Evolutionary conservation across 2,888 invertebrate genomes (phyloP), one percentile per base, ranked within the genome.

Genomic region (Vandiemenella viatica): DNA sequence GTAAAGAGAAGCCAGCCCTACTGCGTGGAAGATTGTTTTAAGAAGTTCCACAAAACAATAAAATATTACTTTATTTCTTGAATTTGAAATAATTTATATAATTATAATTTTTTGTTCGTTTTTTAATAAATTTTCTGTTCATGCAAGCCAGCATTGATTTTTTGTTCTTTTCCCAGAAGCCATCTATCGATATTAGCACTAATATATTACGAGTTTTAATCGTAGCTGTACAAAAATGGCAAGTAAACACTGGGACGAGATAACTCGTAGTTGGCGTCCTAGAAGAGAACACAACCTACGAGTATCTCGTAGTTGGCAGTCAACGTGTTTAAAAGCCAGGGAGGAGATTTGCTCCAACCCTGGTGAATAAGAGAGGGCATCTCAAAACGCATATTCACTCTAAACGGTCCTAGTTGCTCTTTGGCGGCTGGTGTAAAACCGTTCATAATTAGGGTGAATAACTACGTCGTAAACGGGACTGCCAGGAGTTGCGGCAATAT

Each of bases 171-270:
- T 55, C n/a, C 55, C 50, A 51, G 55, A 56, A 54, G 53, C 54
- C 52, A 57, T 56, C 55, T 57, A 55, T 56, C 46, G 40, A 57
- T 57, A 57, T 57, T 55, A 49, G 47, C n/a, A n/a, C n/a, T n/a
- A n/a, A n/a, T n/a, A n/a, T n/a, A n/a, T n/a, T n/a, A n/a, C n/a
- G n/a, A n/a, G n/a, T n/a, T n/a, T n/a, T n/a, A n/a, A n/a, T n/a
- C n/a, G n/a, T n/a, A n/a, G n/a, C n/a, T n/a, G n/a, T n/a, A n/a
- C n/a, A n/a, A n/a, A n/a, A n/a, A n/a, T n/a, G n/a, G n/a, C n/a
- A n/a, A n/a, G n/a, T n/a, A n/a, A n/a, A n/a, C n/a, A n/a, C n/a
- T n/a, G n/a, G n/a, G n/a, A n/a, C n/a, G n/a, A n/a, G n/a, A n/a
- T n/a, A n/a, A n/a, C 53, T 56, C 53, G 55, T 55, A 56, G 56